Base-by-base conservation (phyloP, 2,113 vertebrate genomes). In the Calyptommatus sinebrachiatus region DNA sequence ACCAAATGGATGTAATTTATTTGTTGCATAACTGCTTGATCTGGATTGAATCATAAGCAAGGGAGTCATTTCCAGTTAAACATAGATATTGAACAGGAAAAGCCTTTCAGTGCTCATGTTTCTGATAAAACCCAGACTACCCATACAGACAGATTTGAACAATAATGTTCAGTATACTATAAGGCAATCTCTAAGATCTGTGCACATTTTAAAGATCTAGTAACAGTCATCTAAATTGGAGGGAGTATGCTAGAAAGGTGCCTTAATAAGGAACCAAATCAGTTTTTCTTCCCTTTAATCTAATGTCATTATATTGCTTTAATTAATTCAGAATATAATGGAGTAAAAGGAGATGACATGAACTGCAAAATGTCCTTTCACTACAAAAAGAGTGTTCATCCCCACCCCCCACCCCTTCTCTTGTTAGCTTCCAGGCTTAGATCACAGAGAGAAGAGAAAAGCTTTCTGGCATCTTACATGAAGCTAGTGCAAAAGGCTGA, bases 381-480 rank as follows among this genome's bases (percentile, higher is more conserved):
- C 78, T 74, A 75, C 41, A 67, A 81, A 81, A 78, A 84, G 53
- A 66, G 89, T 57, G 41, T 73, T 86, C 60, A 35, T 78, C 46
- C 26, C 62, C 35, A 41, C 35, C 5, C 3, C 35, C 35, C 35
- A 41, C 35, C 35, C 35, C 35, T 41, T 31, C 70, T 26, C 8
- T 57, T 71, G 70, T 70, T 65, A 65, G 7, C 62, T 81, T 46
- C 74, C 76, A 50, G n/a, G 50, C 82, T 88, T 93, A 93, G 89
- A 91, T 94, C 92, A 85, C 93, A 95, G 95, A 96, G 50, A 78
- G 77, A 84, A 78, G 77, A 86, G 81, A 87, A 41, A 94, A 94
- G 93, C 91, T 95, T 96, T 95, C 94, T 95, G 80, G 80, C 86
- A 63, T 82, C 91, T 86, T 89, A 95, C 91, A 83, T 89, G 93